Conservation (phyloP, 1,140 invertebrate genomes). For the Ericerus pela region DNA sequence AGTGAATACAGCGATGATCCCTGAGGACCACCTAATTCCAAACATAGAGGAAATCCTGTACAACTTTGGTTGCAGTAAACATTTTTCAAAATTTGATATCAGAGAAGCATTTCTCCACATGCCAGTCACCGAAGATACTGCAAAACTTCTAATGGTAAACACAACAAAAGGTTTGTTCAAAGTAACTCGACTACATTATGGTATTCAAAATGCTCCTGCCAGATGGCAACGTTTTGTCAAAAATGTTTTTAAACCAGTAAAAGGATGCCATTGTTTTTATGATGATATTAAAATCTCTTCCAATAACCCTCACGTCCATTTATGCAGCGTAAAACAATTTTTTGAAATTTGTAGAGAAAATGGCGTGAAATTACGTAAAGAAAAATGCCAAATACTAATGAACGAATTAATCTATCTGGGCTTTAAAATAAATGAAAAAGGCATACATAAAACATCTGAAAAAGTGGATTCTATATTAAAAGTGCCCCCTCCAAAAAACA, state of each 20-base stretch:
- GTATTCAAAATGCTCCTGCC: neutral
- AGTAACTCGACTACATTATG: neutral
- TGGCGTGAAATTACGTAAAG: constrained; percentile 22
- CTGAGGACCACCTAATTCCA: constrained; percentile 17
- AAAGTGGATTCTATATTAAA: constrained; percentile 31
- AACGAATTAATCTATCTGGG: constrained; percentile 29
- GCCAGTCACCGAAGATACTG: constrained; percentile 23
- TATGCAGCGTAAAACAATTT: neutral
- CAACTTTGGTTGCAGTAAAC: constrained; percentile 19
- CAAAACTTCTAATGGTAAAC: constrained; percentile 20
- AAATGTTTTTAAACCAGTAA: constrained; percentile 26
- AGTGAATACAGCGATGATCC: constrained; percentile 25
- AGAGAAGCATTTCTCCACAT: constrained; percentile 26
- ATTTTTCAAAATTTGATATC: constrained; percentile 25
- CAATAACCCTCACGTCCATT: constrained; percentile 16
- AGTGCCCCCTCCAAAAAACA: constrained; percentile 27
- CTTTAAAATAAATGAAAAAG: constrained; percentile 26
- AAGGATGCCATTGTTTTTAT: constrained; percentile 23
- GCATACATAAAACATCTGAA: constrained; percentile 27
- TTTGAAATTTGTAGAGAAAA: neutral
- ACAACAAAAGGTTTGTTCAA: constrained; percentile 16
- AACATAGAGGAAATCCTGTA: constrained; percentile 17
- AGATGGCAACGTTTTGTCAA: constrained; percentile 31
- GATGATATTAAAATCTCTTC: constrained; percentile 25
- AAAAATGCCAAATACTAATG: constrained; percentile 30